Conservation (phyloP, 2,113 vertebrate genomes). For the Drymodes brunneopygia region DNA sequence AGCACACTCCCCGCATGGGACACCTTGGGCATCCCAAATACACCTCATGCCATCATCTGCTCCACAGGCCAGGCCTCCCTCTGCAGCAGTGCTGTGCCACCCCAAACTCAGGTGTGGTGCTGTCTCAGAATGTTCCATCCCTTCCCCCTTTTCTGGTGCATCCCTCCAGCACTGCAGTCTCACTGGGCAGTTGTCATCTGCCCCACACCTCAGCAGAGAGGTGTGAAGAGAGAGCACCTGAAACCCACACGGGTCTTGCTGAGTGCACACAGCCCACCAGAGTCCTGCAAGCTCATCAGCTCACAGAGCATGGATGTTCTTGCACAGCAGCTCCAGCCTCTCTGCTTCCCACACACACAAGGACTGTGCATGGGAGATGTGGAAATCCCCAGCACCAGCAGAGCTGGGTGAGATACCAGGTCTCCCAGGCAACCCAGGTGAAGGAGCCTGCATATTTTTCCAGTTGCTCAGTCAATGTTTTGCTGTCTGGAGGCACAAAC, state of each 20-base stretch:
- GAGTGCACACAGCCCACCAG: neutral
- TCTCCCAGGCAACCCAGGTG: neutral
- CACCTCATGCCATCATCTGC: accelerated
- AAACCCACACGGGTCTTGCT: neutral
- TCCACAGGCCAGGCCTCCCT: accelerated
- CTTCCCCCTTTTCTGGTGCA: neutral
- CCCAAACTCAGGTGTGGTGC: neutral
- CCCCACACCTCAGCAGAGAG: neutral
- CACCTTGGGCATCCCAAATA: neutral
- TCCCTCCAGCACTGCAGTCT: neutral
- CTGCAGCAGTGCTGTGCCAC: neutral
- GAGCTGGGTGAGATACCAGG: neutral
- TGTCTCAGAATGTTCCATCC: neutral
- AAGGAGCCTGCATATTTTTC: neutral
- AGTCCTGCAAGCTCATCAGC: neutral
- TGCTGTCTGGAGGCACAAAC: neutral
- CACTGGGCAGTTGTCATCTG: accelerated
- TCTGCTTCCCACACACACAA: accelerated
- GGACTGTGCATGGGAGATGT: accelerated
- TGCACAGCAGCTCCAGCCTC: neutral
- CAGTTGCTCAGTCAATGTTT: neutral
- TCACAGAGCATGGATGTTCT: neutral
- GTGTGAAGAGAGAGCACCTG: neutral
- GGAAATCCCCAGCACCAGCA: neutral
- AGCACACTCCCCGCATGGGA: neutral